Conservation (phyloP, 30 jellyfish, hydroid and myxozoan genomes). For the Turritopsis rubra region DNA sequence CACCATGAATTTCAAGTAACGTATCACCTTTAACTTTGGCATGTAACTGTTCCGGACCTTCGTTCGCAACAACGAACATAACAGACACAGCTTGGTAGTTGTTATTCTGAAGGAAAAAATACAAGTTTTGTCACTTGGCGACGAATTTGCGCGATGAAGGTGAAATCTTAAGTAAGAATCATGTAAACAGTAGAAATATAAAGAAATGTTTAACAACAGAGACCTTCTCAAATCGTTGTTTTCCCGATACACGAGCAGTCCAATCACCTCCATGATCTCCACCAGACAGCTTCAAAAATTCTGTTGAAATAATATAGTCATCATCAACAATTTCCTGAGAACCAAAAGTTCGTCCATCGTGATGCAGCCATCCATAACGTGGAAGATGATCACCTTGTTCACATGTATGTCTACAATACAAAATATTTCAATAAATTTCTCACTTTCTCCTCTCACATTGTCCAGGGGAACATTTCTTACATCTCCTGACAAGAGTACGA, state of each 20-base stretch:
- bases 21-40: slow-evolving; percentile 25
- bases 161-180: no score
- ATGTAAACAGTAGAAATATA: no score
- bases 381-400: slow-evolving; percentile 85
- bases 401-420: slow-evolving; percentile 63
- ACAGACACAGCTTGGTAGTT: slow-evolving; percentile 68
- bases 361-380: slow-evolving; percentile 91
- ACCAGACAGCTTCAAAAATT: slow-evolving; percentile 59
- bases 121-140: neutral
- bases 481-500: no score
- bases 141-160: no score
- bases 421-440: no score
- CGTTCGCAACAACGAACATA: slow-evolving; percentile 65
- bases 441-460: no score
- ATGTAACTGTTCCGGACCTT: slow-evolving; percentile 50
- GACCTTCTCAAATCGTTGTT: slow-evolving; percentile 30
- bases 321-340: slow-evolving; percentile 91
- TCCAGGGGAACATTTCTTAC: no score
- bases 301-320: slow-evolving; percentile 73
- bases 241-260: slow-evolving; percentile 78
- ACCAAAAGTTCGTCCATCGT: slow-evolving; percentile 88
- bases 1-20: slow-evolving; percentile 51
- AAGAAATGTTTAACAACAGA: neutral
- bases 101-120: neutral
- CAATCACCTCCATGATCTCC: slow-evolving; percentile 96